Base-by-base conservation (phyloP, 1,140 invertebrate genomes). In the Melitaea cinxia region DNA sequence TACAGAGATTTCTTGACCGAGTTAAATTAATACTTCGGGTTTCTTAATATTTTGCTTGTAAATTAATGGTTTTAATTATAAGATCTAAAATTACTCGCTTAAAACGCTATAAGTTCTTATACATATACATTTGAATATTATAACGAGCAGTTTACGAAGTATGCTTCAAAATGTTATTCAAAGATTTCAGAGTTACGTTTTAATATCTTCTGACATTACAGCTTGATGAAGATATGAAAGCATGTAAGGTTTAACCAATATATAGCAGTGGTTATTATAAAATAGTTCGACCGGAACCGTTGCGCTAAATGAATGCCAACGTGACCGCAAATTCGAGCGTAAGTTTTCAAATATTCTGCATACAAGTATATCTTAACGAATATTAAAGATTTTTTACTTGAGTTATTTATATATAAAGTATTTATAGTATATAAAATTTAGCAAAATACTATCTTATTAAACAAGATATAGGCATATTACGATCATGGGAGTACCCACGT, bases 251-350 rank as follows among this genome's bases (percentile, higher is more conserved):
- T 42, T 39, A n/a, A 47, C 35, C 33, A 24, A 4, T 14, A 10
- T 35, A 21, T 24, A 49, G 10, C 19, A 33, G 28, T 59, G 49
- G 49, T 59, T 47, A 59, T 35, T 33, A n/a, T n/a, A 49, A 49
- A 47, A 59, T 59, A 59, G 56, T 59, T 59, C 49, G 23, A 49
- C 33, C 26, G 42, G 30, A 49, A 42, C 56, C 42, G 42, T 28
- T 58, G 42, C 14, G 24, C 50, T 26, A 42, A 14, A 42, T 62
- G 54, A 53, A 62, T 42, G 52, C 50, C 47, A 28, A 37, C 7
- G 19, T 14, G 37, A 63, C 60, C 60, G 15, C 60, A 55, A 47
- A 50, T 15, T 17, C 15, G 26, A 19, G 10, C 52, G n/a, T 47
- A 55, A 42, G 42, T 59, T 59, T 59, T 35, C 24, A 35, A n/a